Evolutionary conservation across 2,888 invertebrate species (phyloP), one percentile per base, ranked within the genome.

Genomic region (Brachypalpus laphriformis): DNA sequence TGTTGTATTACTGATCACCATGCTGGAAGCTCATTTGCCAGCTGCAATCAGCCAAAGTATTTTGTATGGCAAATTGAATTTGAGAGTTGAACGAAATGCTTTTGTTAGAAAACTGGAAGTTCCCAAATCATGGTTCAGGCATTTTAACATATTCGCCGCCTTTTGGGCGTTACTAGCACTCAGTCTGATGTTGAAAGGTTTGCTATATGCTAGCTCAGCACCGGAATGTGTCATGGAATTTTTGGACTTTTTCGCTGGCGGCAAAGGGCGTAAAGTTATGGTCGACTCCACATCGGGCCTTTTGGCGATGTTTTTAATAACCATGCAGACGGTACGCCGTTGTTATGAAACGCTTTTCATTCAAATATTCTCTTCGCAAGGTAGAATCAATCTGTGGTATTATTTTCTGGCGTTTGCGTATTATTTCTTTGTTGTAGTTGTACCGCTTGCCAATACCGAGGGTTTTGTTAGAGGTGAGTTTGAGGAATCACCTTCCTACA

Each of bases 321-420:
- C 94, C 0, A 82, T 96, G 22, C 97, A 98, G 89, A 95, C 95
- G 82, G 92, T 93, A 61, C 93, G 96, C 87, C 93, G 98, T 87
- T 94, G 96, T 78, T 97, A 97, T 89, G 98, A 98, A 92, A 96
- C 96, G 0, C 94, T 95, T 88, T 96, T 92, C 89, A 92, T 98
- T 20, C 97, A 95, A 90, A 94, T 98, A 22, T 98, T 96, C 90
- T 96, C 97, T 0, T 93, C 93, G 87, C 93, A 94, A 65, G 94
- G 95, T 71, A 95, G 94, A 90, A 98, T 98, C 89, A 97, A 97
- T 90, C 86, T 97, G 0, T 91, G 93, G 0, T 96, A 97, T 90
- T 98, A 98, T 89, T 70, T 95, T 0, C 92, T 96, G 5, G 98
- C 97, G 0, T 94, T 94, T 87, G 88, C 94, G 1, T 97, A 98